A percentile compares a stretch with the other conserved stretches of the same genome.
Conservation (phyloP, 2,888 invertebrate species). For the Deilephila porcellus region DNA sequence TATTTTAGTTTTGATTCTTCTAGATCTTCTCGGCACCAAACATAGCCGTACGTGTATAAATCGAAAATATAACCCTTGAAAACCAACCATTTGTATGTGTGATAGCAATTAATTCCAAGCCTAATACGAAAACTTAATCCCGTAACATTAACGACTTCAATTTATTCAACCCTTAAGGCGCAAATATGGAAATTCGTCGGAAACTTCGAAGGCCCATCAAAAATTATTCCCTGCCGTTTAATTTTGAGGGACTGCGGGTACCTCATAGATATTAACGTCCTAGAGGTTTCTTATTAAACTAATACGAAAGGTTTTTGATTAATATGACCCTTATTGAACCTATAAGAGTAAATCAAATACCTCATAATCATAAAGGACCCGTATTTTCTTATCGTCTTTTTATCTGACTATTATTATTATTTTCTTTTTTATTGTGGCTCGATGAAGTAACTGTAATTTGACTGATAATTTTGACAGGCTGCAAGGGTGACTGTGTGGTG, state of each 20-base stretch:
- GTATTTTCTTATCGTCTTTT: too few relatives aligned
- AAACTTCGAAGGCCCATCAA: slow-evolving; percentile 4
- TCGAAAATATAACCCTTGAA: not conserved
- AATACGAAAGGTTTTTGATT: not conserved
- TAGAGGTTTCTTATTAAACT: not conserved
- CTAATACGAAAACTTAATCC: not conserved
- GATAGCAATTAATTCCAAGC: not conserved
- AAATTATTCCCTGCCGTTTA: slow-evolving; percentile 8
- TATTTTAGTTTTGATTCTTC: too few relatives aligned
- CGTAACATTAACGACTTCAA: not conserved
- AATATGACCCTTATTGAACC: not conserved
- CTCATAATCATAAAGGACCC: too few relatives aligned
- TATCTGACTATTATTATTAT: too few relatives aligned
- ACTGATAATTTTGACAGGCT: too few relatives aligned
- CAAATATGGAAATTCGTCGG: slow-evolving; percentile 7
- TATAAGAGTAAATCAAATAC: too few relatives aligned
- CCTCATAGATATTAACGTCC: not conserved
- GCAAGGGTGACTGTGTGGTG: too few relatives aligned
- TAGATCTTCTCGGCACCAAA: too few relatives aligned
- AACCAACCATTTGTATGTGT: not conserved
- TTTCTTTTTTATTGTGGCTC: too few relatives aligned
- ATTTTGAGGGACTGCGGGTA: not conserved
- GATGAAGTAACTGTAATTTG: too few relatives aligned
- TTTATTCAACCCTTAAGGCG: slow-evolving; percentile 6
- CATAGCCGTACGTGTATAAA: not conserved